A percentile compares a stretch with the other conserved stretches of the same genome.
phyloP scores from a whole-genome alignment of 2,797 vertebrate genomes.

The Sparus aurata region DNA sequence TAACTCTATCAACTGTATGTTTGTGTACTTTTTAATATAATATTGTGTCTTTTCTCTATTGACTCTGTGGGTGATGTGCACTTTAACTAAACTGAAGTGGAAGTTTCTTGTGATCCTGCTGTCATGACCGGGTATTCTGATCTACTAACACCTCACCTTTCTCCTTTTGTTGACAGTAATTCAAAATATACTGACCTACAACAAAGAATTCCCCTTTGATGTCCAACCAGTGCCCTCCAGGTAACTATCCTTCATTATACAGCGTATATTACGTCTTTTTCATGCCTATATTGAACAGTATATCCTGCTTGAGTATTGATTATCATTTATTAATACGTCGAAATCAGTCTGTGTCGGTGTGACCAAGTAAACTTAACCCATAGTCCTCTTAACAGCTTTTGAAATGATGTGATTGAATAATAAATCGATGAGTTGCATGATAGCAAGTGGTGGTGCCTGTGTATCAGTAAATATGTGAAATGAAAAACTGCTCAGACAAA shows the following conservation, averaged over 20 bases:
- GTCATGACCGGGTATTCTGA: not conserved
- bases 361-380: not conserved
- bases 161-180: slow-evolving; percentile 86
- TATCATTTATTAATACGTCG: not conserved
- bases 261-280: not conserved
- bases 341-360: not conserved
- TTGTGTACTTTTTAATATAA: too few species aligned
- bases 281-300: not conserved
- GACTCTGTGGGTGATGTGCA: too few species aligned
- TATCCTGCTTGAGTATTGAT: not conserved
- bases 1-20: too few species aligned
- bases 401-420: not conserved
- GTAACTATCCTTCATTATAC: slow-evolving; percentile 78
- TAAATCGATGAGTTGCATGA: not conserved
- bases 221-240: slow-evolving; percentile 97
- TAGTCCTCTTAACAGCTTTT: not conserved
- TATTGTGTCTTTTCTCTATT: too few species aligned
- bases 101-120: not conserved
- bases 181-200: slow-evolving; percentile 95
- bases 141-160: not conserved
- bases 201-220: slow-evolving; percentile 98
- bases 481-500: not conserved
- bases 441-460: not conserved
- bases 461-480: not conserved
- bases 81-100: too few species aligned